Evolutionary conservation across 2,888 invertebrate genomes (phyloP).

Genomic region (Megastigmus dorsalis): DNA sequence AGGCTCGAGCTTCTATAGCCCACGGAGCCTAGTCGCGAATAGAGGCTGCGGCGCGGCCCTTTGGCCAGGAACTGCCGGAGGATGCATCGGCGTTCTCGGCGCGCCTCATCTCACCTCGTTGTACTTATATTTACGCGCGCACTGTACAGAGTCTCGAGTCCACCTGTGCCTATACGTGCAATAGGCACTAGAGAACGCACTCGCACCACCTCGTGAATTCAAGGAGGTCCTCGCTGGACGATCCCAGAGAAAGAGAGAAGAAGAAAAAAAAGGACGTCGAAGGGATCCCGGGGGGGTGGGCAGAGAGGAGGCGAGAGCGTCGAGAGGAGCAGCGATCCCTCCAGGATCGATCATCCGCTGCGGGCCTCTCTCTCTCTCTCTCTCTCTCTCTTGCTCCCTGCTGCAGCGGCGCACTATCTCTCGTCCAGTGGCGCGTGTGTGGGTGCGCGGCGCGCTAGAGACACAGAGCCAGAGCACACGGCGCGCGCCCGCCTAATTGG

Average conservation of each 20-base stretch:
- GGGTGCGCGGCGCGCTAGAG: not conserved
- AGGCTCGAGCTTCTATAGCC: not conserved
- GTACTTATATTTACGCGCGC: too few species aligned
- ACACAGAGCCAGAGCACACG: not conserved
- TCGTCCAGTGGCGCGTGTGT: too few species aligned
- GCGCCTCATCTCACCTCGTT: too few species aligned
- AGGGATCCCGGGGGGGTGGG: too few species aligned
- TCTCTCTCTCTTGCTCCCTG: not conserved
- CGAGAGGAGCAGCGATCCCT: too few species aligned
- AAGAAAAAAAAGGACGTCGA: too few species aligned
- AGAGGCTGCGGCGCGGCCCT: not conserved
- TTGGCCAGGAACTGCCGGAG: not conserved
- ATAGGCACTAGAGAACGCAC: too few species aligned
- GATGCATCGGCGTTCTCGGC: not conserved
- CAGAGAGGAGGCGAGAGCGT: too few species aligned
- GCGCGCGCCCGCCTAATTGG: slow-evolving; percentile 24
- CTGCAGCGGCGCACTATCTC: slow-evolving; percentile 1
- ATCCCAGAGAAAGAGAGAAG: too few species aligned
- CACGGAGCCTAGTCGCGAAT: not conserved
- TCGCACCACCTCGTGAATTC: not conserved
- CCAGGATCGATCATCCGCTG: slow-evolving; percentile 43
- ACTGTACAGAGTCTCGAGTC: too few species aligned
- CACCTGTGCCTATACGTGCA: too few species aligned
- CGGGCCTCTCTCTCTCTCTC: slow-evolving; percentile 2
- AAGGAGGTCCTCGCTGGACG: not conserved